Evolutionary conservation across 2,113 vertebrate species (phyloP).

Genomic region (Sula dactylatra): DNA sequence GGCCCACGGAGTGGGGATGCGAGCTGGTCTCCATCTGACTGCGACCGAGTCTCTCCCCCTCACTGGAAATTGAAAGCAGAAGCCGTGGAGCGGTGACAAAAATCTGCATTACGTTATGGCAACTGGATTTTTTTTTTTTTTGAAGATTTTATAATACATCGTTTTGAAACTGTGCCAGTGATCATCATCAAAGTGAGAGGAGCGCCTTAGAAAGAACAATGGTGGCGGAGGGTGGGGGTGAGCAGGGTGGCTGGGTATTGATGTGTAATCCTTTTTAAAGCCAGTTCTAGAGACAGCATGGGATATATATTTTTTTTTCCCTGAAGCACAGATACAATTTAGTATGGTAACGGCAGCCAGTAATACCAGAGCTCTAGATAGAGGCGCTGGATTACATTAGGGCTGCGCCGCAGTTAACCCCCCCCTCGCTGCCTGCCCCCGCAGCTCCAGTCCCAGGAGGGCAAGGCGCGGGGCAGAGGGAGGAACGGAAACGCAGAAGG

Average conservation of each 20-base stretch:
- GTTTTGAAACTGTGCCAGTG: constrained; percentile 81
- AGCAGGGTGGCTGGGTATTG: constrained; percentile 48
- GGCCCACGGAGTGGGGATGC: constrained; percentile 16
- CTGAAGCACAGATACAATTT: constrained; percentile 50
- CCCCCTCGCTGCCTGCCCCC: not conserved
- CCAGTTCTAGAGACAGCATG: constrained; percentile 35
- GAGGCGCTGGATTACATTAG: not conserved
- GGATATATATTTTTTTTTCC: not conserved
- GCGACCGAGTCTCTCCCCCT: constrained; percentile 71
- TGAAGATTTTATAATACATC: constrained; percentile 80
- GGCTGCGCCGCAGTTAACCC: not conserved
- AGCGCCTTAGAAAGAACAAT: constrained; percentile 65
- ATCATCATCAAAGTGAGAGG: constrained; percentile 85
- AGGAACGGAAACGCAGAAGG: not conserved
- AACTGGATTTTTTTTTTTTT: constrained; percentile 65
- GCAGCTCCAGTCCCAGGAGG: not conserved
- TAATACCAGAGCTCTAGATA: not conserved
- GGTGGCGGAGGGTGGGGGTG: constrained; percentile 45
- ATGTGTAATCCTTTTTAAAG: constrained; percentile 62
- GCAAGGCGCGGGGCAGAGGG: not conserved
- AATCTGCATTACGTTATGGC: constrained; percentile 90
- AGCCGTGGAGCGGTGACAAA: constrained; percentile 84
- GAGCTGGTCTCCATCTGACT: constrained; percentile 71
- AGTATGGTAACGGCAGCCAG: constrained; percentile 24
- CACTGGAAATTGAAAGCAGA: constrained; percentile 86